Percentiles rank a stretch among this genome's conserved stretches.
These are phyloP conservation scores for Armadillidium nasatum DNA, from an alignment of 1,140 invertebrate species.

Conservation along the genomic window DNA sequence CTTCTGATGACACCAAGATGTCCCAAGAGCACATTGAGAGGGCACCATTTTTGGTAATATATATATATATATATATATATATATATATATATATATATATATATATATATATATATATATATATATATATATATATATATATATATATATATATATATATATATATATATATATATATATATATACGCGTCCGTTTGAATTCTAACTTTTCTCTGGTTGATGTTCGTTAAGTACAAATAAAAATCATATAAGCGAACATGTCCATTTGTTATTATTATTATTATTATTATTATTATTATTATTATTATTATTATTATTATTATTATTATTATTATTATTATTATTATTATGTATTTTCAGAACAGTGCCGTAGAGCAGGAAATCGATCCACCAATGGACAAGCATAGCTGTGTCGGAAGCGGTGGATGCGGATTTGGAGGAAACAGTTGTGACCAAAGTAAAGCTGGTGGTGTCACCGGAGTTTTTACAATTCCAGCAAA, in stretches of 20 bases:
- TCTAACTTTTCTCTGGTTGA: no score
- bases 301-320: no score
- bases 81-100: constrained; percentile 11
- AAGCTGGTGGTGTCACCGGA: constrained; percentile 14
- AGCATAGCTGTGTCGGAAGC: neutral
- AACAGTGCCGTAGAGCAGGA: neutral
- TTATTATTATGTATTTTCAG: no score
- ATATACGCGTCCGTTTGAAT: no score
- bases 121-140: constrained; percentile 14
- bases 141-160: neutral
- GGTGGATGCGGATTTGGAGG: neutral
- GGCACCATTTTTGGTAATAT: neutral
- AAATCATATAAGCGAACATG: no score
- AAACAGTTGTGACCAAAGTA: neutral
- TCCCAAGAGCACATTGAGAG: neutral
- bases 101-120: constrained; percentile 8
- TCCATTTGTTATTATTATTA: no score
- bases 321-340: no score
- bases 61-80: neutral
- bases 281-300: no score
- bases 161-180: neutral
- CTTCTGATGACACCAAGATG: neutral
- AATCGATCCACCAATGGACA: neutral
- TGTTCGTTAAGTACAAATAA: no score
- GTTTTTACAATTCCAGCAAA: constrained; percentile 43